These are phyloP conservation scores for Enteromius paludinosus DNA, from an alignment of 2,797 vertebrate species.

Conservation along the genomic window DNA sequence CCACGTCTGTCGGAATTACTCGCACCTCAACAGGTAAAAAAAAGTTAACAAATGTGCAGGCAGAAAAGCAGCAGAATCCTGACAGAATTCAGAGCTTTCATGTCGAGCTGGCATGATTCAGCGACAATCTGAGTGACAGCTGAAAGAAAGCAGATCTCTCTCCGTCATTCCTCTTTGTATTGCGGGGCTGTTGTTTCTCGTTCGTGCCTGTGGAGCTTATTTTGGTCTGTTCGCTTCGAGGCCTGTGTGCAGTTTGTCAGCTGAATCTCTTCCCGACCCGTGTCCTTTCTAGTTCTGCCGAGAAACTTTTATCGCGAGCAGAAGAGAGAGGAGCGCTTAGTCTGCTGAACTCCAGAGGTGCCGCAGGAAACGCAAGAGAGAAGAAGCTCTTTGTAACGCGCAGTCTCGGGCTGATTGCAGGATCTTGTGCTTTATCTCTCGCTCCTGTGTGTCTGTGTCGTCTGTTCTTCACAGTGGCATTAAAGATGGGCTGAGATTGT, in stretches of 20 bases:
- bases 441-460: conserved; percentile 18
- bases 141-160: conserved; percentile 37
- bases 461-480: conserved; percentile 28
- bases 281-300: conserved; percentile 54
- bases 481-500: conserved; percentile 21
- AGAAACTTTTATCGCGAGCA: conserved; percentile 52
- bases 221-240: conserved; percentile 38
- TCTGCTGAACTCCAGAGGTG: conserved; percentile 51
- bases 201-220: conserved; percentile 37
- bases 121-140: conserved; percentile 41
- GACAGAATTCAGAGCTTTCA: conserved; percentile 33
- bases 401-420: conserved; percentile 39
- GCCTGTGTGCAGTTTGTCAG: conserved; percentile 47
- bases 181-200: conserved; percentile 15
- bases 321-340: conserved; percentile 47
- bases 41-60: conserved; percentile 45
- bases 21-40: conserved; percentile 33
- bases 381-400: conserved; percentile 30
- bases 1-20: conserved; percentile 17
- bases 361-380: conserved; percentile 16
- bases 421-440: conserved; percentile 46
- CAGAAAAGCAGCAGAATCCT: conserved; percentile 40
- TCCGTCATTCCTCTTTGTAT: conserved; percentile 48
- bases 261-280: conserved; percentile 39
- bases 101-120: conserved; percentile 47